Base-by-base conservation (phyloP, 2,113 vertebrate genomes). In the Turnix velox region DNA sequence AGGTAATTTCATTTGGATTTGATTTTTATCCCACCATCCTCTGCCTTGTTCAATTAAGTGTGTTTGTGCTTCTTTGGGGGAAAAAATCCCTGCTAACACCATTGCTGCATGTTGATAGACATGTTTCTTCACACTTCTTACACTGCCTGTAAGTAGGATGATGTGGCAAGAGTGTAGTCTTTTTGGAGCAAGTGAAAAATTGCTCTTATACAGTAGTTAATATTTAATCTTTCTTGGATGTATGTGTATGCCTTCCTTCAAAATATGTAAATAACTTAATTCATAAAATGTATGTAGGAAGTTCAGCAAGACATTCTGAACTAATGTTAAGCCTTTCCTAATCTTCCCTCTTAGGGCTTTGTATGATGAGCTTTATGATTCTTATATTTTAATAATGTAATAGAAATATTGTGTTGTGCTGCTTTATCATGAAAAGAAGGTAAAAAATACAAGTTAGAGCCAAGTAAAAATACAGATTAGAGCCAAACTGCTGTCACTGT, bases 1-100 rank as follows among this genome's bases (percentile, higher is more conserved):
- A 98, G 98, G 99, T 99, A 98, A 96, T 96, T 94, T 59, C 37
- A 75, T 51, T 42, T 39, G 58, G 55, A 37, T 85, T 71, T 89
- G 48, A 79, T 42, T 62, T 81, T 49, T 75, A 37, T 10, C 52
- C 18, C 39, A 25, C 87, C 15, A 87, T 27, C 75, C 77, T 22
- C 55, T 10, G 69, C 57, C 92, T 57, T 63, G 19, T 68, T 92
- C 73, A 74, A 18, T 71, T 37, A 42, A 72, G 25, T 59, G 15
- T 19, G 28, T 55, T 78, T 40, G 22, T 12, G 25, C 73, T 62
- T 84, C 42, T 42, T 33, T 22, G 23, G 24, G 33, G 28, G 12
- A 35, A 39, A 39, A 52, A 31, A 22, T 45, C 33, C 42, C 7
- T 52, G 27, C 15, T 82, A 48, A 71, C 52, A 16, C 9, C 18